Base-by-base conservation (phyloP, 1,140 invertebrate species). In the Bombus affinis region DNA sequence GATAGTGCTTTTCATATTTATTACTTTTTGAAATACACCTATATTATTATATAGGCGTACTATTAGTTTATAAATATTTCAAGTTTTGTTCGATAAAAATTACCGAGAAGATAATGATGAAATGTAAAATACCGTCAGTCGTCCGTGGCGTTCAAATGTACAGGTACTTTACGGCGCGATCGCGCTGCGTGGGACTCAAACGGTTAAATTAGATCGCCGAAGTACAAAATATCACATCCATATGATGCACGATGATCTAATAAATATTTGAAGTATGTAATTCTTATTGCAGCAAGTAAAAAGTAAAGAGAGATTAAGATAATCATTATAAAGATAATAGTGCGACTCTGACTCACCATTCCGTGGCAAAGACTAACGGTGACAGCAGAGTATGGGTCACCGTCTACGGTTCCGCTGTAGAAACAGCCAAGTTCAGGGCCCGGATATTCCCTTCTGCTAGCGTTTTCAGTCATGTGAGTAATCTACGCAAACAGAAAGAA, bases 311-410 rank as follows among this genome's bases (percentile, higher is more conserved):
- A 35, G 35, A 25, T 68, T 37, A 25, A 39, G 13, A 59, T 8
- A 53, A 22, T 53, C 18, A 8, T 53, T 53, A 53, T 22, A 53
- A 53, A 53, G 47, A 53, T 78, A 5, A 37, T 59, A 32, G 5
- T 3, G 25, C 44, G 65, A 96, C 96, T 18, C 6, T 68, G 65
- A 96, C 96, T 97, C 91, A 97, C 97, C 97, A 98, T 97, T 93
- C 97, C 97, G 91, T 97, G 96, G 93, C 97, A 98, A 68, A 98
- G 95, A 85, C 96, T 97, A 87, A 98, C 96, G 39, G 96, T 96
- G 37, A 98, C 97, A 44, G 94, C 93, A 18, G 97, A 97, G 83
- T 95, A 92, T 37, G 95, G 93, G 93, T 97, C 97, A n/a, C 96
- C 97, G 74, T 96, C 93, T 22, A 98, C 96, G 79, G 94, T 94